A percentile compares a stretch with the other conserved stretches of the same genome.
phyloP scores from a whole-genome alignment of 2,888 invertebrate genomes.

The Ceramica pisi region DNA sequence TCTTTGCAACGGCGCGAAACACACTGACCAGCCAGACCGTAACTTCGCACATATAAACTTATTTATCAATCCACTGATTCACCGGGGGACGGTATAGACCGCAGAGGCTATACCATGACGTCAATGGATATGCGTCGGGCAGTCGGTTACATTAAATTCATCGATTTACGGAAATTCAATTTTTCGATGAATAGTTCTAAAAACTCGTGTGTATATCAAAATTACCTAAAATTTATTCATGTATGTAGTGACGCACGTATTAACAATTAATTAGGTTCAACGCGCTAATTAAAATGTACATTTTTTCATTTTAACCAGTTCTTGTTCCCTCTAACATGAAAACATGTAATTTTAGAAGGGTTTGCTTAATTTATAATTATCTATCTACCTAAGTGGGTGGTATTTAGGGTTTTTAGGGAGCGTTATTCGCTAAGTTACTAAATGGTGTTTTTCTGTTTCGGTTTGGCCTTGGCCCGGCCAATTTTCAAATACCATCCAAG shows the following conservation, averaged over 20 bases:
- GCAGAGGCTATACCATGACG: constrained; percentile 74
- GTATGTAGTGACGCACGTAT: constrained; percentile 32
- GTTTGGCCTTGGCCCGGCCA: neutral
- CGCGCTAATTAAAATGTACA: constrained; percentile 35
- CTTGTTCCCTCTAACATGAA: constrained; percentile 8
- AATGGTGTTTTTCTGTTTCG: neutral
- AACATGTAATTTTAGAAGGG: constrained; percentile 5
- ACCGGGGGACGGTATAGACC: constrained; percentile 67
- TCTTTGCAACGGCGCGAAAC: constrained; percentile 56
- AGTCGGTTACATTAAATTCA: constrained; percentile 64
- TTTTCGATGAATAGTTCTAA: constrained; percentile 50
- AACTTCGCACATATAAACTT: constrained; percentile 79
- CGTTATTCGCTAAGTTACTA: neutral
- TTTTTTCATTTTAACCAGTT: constrained; percentile 8
- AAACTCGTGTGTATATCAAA: constrained; percentile 1
- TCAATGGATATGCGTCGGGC: constrained; percentile 73
- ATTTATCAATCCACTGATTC: constrained; percentile 76
- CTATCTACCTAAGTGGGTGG: too few species aligned
- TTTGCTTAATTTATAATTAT: neutral
- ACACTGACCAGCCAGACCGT: constrained; percentile 72
- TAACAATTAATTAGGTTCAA: constrained; percentile 39
- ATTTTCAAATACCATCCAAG: constrained; percentile 1
- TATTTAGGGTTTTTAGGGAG: too few species aligned
- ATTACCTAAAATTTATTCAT: constrained; percentile 21
- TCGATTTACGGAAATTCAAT: constrained; percentile 74